phyloP scores from a whole-genome alignment of 1,140 invertebrate genomes.

The Delia radicum region DNA sequence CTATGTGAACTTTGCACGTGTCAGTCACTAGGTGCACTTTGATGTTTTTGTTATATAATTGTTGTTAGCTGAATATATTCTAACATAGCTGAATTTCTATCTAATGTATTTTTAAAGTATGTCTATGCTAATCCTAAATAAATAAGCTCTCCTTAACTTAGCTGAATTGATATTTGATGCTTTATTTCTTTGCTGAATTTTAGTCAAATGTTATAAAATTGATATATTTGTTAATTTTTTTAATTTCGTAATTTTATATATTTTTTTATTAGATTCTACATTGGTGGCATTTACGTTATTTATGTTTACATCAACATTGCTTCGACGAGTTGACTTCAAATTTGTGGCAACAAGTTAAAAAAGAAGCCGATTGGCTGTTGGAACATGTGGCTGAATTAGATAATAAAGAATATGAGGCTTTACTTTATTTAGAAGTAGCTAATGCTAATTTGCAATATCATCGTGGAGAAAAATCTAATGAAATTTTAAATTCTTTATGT shows the following conservation, averaged over 20 bases:
- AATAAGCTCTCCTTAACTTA: no score
- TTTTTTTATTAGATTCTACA: conserved; percentile 32
- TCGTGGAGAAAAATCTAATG: conserved; percentile 67
- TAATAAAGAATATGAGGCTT: conserved; percentile 60
- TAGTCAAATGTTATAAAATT: not conserved
- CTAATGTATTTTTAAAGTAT: no score
- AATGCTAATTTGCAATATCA: conserved; percentile 75
- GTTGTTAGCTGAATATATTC: no score
- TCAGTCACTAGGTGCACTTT: no score
- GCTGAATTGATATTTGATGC: no score
- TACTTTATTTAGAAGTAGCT: conserved; percentile 73
- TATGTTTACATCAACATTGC: conserved; percentile 72
- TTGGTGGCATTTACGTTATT: conserved; percentile 75
- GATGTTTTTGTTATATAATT: no score
- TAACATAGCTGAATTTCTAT: no score
- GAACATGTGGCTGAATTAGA: conserved; percentile 50
- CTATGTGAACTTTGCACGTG: no score
- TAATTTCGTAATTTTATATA: no score
- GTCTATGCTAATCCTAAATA: no score
- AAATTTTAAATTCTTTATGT: conserved; percentile 66
- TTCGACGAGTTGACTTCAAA: conserved; percentile 71
- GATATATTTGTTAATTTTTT: no score
- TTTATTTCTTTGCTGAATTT: no score
- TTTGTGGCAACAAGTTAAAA: conserved; percentile 65
- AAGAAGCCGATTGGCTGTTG: conserved; percentile 61